Conservation (phyloP, 1,140 invertebrate genomes). For the Drosophila pseudoobscura region DNA sequence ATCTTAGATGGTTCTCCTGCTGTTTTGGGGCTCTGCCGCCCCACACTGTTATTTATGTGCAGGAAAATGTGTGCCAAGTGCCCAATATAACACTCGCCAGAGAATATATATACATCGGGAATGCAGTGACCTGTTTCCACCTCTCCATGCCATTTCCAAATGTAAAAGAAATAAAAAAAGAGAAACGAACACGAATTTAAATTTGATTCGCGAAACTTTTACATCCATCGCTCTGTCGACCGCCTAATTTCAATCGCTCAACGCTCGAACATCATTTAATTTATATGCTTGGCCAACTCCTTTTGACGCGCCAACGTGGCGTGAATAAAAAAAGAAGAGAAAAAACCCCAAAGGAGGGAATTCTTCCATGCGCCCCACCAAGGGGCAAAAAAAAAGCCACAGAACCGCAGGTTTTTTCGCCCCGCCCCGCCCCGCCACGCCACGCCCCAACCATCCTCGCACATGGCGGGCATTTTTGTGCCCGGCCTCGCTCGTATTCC, state of each 20-base stretch:
- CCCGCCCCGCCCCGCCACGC: not conserved
- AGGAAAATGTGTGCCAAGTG: constrained; percentile 31
- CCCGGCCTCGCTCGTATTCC: constrained; percentile 24
- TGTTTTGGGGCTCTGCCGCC: constrained; percentile 2
- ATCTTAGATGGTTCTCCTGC: constrained; percentile 21
- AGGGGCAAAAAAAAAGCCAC: constrained; percentile 49
- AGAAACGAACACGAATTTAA: constrained; percentile 29
- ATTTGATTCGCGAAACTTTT: constrained; percentile 48
- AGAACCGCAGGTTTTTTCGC: constrained; percentile 34
- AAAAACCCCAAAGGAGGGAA: constrained; percentile 39
- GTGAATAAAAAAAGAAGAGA: constrained; percentile 30
- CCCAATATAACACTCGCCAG: constrained; percentile 5
- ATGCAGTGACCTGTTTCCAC: constrained; percentile 42
- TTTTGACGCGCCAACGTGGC: constrained; percentile 55
- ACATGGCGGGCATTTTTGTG: constrained; percentile 57
- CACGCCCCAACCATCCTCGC: constrained; percentile 14
- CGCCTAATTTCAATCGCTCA: constrained; percentile 70
- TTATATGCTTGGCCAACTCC: constrained; percentile 72
- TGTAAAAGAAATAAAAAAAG: too few relatives aligned
- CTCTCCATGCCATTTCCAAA: too few relatives aligned
- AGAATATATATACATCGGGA: not conserved
- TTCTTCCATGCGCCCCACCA: constrained; percentile 22
- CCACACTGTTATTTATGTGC: constrained; percentile 52
- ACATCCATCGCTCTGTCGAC: constrained; percentile 25
- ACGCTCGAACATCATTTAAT: constrained; percentile 69